Percentiles rank a stretch among this genome's conserved stretches.
These are phyloP conservation scores for Fukomys damarensis DNA, from an alignment of 2,113 vertebrate genomes.

Conservation along the genomic window DNA sequence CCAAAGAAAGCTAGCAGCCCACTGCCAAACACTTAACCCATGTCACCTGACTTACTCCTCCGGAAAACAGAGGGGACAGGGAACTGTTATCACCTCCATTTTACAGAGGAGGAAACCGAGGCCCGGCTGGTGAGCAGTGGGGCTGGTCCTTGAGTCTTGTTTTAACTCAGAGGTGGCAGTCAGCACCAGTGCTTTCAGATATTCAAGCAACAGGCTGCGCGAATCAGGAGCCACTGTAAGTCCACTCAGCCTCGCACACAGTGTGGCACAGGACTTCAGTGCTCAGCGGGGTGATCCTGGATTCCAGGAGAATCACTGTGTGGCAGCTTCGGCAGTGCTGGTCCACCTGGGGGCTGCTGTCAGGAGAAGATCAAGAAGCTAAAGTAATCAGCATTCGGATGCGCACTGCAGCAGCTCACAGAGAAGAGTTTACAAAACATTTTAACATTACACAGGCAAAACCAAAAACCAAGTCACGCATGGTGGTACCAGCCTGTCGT, in stretches of 20 bases:
- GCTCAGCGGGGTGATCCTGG: neutral
- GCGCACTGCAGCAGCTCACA: neutral
- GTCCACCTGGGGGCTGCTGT: neutral
- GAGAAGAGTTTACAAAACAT: neutral
- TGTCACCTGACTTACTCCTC: neutral
- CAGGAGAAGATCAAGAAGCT: neutral
- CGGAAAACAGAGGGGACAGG: fast-evolving
- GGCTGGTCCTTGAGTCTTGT: neutral
- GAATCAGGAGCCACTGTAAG: neutral
- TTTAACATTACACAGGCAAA: neutral
- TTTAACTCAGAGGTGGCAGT: neutral
- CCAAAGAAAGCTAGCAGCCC: neutral
- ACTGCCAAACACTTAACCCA: neutral
- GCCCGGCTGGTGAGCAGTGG: neutral
- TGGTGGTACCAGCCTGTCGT: neutral
- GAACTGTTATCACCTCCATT: neutral
- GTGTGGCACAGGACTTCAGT: neutral
- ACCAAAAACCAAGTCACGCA: neutral
- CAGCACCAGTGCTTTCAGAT: neutral
- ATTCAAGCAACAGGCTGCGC: neutral
- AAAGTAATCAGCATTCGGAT: neutral
- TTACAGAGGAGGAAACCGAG: neutral
- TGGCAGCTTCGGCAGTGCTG: neutral
- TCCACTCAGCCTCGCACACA: neutral
- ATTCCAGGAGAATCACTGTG: neutral